phyloP scores from a whole-genome alignment of 2,113 vertebrate species.

The Nycticorax nycticorax region DNA sequence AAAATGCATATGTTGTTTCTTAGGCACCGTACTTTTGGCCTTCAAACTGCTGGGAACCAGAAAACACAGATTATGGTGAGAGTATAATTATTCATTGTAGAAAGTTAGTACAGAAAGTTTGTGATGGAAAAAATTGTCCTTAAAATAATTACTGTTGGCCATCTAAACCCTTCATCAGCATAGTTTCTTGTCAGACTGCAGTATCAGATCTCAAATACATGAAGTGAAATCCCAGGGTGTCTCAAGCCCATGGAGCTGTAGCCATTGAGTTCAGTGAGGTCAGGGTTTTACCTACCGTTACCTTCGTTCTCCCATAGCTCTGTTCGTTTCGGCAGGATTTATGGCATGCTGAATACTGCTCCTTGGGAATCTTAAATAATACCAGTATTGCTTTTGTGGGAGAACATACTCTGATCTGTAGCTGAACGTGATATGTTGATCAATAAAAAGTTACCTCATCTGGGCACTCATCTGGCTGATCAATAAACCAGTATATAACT shows the following conservation, averaged over 20 bases:
- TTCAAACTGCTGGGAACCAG: slow-evolving; percentile 97
- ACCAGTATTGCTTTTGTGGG: background rate
- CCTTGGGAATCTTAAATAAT: background rate
- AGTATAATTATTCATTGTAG: background rate
- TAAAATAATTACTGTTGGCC: background rate
- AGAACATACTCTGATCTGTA: background rate
- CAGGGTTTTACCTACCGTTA: background rate
- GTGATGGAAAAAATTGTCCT: background rate
- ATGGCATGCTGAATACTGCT: background rate
- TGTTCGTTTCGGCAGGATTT: background rate
- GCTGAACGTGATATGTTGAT: background rate
- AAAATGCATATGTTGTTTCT: slow-evolving; percentile 35
- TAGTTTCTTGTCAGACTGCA: background rate
- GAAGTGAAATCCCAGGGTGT: background rate
- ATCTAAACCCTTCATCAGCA: background rate
- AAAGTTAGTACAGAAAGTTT: background rate
- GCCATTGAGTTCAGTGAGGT: background rate
- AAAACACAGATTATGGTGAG: slow-evolving; percentile 98
- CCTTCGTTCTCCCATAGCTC: background rate
- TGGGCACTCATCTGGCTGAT: background rate
- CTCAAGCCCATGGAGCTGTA: background rate
- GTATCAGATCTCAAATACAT: background rate
- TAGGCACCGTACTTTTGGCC: slow-evolving; percentile 97
- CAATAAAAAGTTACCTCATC: slow-evolving; percentile 28
- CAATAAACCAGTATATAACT: slow-evolving; percentile 20